These are phyloP conservation scores for Hydractinia echinata DNA, from an alignment of 30 jellyfish, hydroid and myxozoan genomes.

Conservation along the genomic window DNA sequence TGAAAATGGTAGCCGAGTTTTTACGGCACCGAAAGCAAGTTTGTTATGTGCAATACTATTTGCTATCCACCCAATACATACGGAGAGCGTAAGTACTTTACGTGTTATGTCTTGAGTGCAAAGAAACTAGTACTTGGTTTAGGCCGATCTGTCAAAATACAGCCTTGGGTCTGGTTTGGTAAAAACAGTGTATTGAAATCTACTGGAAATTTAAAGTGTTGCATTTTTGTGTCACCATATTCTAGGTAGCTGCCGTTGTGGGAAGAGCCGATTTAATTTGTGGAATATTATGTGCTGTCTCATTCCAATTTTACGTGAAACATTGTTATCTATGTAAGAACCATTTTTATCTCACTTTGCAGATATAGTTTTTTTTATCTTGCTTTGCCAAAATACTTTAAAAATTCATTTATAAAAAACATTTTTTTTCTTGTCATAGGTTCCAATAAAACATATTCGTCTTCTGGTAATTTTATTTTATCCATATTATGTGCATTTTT, in stretches of 20 bases:
- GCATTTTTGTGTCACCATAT: neutral
- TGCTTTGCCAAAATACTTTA: neutral
- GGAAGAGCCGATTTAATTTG: conserved; percentile 92
- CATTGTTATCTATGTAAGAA: conserved; percentile 41
- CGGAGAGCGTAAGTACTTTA: conserved; percentile 81
- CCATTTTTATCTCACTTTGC: neutral
- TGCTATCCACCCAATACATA: conserved; percentile 83
- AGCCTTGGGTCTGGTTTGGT: neutral
- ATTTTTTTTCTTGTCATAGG: neutral
- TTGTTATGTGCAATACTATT: conserved; percentile 62
- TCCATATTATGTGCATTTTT: conserved; percentile 50
- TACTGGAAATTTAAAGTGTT: neutral
- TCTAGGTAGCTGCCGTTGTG: conserved; percentile 89
- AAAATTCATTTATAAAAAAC: neutral
- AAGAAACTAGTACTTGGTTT: no score
- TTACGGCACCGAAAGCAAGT: conserved; percentile 65
- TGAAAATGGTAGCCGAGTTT: conserved; percentile 35
- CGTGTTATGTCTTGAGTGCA: neutral
- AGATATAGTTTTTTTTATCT: neutral
- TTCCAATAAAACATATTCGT: neutral
- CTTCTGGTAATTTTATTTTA: neutral
- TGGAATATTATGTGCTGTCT: conserved; percentile 50
- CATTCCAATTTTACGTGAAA: conserved; percentile 62
- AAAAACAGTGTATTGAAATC: neutral
- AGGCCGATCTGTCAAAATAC: neutral